Evolutionary conservation across 2,888 invertebrate genomes (phyloP), one percentile per base, ranked within the genome.

Genomic region (Drosophila pseudotakahashii): DNA sequence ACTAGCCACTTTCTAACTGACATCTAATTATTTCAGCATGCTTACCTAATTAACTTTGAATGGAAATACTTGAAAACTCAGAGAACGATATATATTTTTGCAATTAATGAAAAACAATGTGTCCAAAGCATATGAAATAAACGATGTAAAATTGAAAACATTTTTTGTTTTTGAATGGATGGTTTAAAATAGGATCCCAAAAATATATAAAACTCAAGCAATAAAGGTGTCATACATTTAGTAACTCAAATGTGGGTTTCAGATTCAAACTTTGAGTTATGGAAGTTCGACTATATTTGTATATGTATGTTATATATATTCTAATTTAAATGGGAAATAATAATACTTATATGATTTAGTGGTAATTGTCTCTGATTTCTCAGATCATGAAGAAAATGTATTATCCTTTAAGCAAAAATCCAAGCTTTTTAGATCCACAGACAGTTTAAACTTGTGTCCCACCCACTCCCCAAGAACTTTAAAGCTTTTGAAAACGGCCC

Each of bases 11-110:
- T 3, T 3, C 1, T 23, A 13, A 6, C 0, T 13, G 14, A 9
- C 11, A n/a, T 0, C 1, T 2, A 7, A 14, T 30, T 14, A 16
- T 34, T 14, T 11, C 14, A 73, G 73, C 75, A 73, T 73, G 73
- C 75, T 73, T 5, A 69, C 70, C 13, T 73, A 75, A 26, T 14
- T 11, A 13, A 19, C 6, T 11, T 51, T 14, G 10, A 34, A 34
- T 0, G 9, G 10, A 59, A 26, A 47, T 2, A 7, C 7, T 26
- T 30, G 10, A 32, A 37, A 45, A 5, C 50, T 14, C 26, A 52
- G 19, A 44, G n/a, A 14, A 45, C 9, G 3, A 37, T n/a, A 39
- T 68, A 68, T 67, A 71, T 73, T 71, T 71, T 71, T 71, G 67
- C 51, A 44, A 53, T 10, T 30, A 26, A 36, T 7, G 9, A 14